Evolutionary conservation across 2,888 invertebrate species (phyloP), one percentile per base, ranked within the genome.

Genomic region (Volucella bombylans): DNA sequence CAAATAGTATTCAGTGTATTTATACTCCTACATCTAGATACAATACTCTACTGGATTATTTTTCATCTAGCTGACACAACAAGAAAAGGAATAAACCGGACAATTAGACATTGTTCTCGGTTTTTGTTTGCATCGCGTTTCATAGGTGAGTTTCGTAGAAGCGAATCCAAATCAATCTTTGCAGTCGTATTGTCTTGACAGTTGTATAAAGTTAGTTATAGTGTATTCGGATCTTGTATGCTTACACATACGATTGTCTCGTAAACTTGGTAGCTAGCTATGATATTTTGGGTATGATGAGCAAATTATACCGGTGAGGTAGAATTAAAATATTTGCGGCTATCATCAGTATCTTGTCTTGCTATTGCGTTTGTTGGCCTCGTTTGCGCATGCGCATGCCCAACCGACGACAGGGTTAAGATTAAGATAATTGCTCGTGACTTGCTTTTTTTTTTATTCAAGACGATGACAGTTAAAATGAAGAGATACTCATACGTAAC

Each of bases 291-390:
- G 6, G 45, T 59, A 49, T 12, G 31, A 14, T n/a, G 10, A 9
- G 47, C 38, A 54, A 54, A 62, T 15, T 12, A 62, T n/a, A 8
- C 14, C 47, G 39, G 31, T 8, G 18, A 18, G 23, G 15, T 49
- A 43, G 71, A 82, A 69, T 45, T 14, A 59, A 57, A 65, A 61
- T 50, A 54, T 72, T 55, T 71, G 81, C 52, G 77, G 81, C 82
- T 78, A 77, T 78, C 77, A 72, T 78, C 67, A 49, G 39, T 55
- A 67, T 68, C 57, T 50, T 57, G 43, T 52, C 55, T 69, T 69
- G 71, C 72, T 72, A 82, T 78, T 73, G 73, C 78, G 82, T 82
- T 78, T 68, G 59, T 78, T 82, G 72, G 68, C 82, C 78, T 73
- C 72, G 68, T 78, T 78, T 82, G 73, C 62, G 62, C 72, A 82